Conservation (phyloP, 2,113 vertebrate species). For the Dasyurus viverrinus region DNA sequence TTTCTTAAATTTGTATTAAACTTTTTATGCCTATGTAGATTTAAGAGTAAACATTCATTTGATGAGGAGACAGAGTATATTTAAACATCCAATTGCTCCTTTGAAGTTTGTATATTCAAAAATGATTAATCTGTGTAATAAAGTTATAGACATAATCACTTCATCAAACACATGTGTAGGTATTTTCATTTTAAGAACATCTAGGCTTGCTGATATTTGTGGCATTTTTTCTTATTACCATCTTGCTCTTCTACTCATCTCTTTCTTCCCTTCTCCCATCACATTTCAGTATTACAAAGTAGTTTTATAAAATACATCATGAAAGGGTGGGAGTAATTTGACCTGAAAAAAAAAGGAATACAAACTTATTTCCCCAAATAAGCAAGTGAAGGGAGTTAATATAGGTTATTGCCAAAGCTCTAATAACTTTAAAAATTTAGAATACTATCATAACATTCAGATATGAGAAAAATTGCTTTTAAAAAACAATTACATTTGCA, state of each 20-base stretch:
- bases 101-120: slow-evolving; percentile 98
- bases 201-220: slow-evolving; percentile 80
- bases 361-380: slow-evolving; percentile 55
- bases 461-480: slow-evolving; percentile 82
- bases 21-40: slow-evolving; percentile 96
- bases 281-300: slow-evolving; percentile 77
- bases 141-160: slow-evolving; percentile 95
- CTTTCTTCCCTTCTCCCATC: background rate
- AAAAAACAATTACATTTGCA: slow-evolving; percentile 76
- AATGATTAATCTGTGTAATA: slow-evolving; percentile 99
- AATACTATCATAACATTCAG: slow-evolving; percentile 72
- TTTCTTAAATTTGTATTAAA: slow-evolving; percentile 89
- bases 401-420: background rate
- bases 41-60: slow-evolving; percentile 95
- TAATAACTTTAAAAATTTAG: slow-evolving; percentile 19
- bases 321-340: slow-evolving; percentile 71
- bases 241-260: slow-evolving; percentile 20
- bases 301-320: slow-evolving; percentile 75
- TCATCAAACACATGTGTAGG: slow-evolving; percentile 88
- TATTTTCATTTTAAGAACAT: slow-evolving; percentile 83
- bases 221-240: slow-evolving; percentile 63
- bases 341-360: slow-evolving; percentile 60
- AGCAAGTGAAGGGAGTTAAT: background rate
- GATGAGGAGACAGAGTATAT: slow-evolving; percentile 98
- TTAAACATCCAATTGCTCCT: slow-evolving; percentile 98